phyloP scores from a whole-genome alignment of 1,140 invertebrate species.

The Bombus balteatus region DNA sequence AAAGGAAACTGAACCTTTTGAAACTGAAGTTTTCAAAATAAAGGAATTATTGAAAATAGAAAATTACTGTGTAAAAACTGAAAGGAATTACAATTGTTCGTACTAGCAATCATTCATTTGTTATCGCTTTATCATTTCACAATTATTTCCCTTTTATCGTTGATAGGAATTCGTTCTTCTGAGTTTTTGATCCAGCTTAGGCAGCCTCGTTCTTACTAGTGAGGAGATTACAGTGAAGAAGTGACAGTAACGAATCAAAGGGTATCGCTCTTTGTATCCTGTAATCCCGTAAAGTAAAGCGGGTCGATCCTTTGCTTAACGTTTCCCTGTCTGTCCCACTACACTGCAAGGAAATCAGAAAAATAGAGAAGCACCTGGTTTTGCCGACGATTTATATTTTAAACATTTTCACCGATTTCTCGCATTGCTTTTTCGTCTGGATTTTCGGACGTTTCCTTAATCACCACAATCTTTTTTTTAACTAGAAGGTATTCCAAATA shows the following conservation, averaged over 20 bases:
- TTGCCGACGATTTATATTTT: not conserved
- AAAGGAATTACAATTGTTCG: not conserved
- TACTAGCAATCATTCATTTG: not conserved
- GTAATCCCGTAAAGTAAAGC: conserved; percentile 24
- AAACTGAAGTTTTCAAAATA: too few species aligned
- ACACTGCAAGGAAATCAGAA: not conserved
- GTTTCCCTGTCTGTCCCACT: not conserved
- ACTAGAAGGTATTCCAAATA: not conserved
- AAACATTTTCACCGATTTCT: not conserved
- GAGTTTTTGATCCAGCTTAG: not conserved
- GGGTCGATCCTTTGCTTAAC: conserved; percentile 17
- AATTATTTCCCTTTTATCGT: not conserved
- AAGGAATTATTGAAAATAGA: too few species aligned
- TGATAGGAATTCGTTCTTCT: not conserved
- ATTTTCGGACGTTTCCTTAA: not conserved
- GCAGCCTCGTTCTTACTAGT: not conserved
- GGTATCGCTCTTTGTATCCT: conserved; percentile 5
- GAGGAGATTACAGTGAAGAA: conserved; percentile 4
- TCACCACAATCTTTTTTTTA: not conserved
- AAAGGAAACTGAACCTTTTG: too few species aligned
- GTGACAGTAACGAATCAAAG: conserved; percentile 33
- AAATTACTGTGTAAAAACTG: not conserved
- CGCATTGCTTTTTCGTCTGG: not conserved
- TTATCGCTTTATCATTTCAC: not conserved
- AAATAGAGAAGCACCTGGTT: not conserved